Conservation (phyloP, 1,140 invertebrate genomes). For the Oedothorax gibbosus region DNA sequence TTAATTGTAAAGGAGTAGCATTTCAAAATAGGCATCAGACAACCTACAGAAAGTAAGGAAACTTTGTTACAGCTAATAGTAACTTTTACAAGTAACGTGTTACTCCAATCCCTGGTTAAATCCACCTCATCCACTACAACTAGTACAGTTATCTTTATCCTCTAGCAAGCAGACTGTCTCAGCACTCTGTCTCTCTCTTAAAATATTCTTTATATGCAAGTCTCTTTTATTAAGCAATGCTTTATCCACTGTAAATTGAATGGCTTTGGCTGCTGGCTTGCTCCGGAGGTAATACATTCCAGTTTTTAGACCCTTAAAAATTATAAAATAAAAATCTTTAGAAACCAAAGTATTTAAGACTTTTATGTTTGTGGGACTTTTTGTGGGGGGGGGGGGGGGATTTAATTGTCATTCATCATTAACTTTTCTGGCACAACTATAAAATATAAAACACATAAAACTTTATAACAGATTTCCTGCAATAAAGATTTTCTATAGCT, state of each 20-base stretch:
- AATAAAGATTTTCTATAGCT: not conserved
- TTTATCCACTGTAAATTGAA: conserved; percentile 98
- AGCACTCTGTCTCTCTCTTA: conserved; percentile 76
- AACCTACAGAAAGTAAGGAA: too few species aligned
- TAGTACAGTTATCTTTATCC: conserved; percentile 91
- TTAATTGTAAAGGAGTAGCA: too few species aligned
- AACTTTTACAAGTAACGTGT: too few species aligned
- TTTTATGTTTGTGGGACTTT: not conserved
- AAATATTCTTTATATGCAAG: not conserved
- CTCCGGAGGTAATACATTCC: conserved; percentile 99
- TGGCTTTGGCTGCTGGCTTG: conserved; percentile 94
- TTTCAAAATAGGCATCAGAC: too few species aligned
- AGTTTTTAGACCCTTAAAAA: conserved; percentile 86
- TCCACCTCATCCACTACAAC: conserved; percentile 70
- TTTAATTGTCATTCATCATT: not conserved
- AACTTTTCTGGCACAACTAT: not conserved
- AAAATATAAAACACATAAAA: not conserved
- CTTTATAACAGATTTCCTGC: not conserved
- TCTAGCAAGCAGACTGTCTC: conserved; percentile 86
- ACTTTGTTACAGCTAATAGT: too few species aligned
- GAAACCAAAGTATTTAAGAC: not conserved
- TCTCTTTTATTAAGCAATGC: conserved; percentile 13
- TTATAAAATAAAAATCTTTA: conserved; percentile 1
- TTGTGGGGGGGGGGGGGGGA: not conserved
- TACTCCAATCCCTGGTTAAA: too few species aligned